These are phyloP conservation scores for Gambusia holbrooki DNA, from an alignment of 2,113 vertebrate species.

Conservation along the genomic window DNA sequence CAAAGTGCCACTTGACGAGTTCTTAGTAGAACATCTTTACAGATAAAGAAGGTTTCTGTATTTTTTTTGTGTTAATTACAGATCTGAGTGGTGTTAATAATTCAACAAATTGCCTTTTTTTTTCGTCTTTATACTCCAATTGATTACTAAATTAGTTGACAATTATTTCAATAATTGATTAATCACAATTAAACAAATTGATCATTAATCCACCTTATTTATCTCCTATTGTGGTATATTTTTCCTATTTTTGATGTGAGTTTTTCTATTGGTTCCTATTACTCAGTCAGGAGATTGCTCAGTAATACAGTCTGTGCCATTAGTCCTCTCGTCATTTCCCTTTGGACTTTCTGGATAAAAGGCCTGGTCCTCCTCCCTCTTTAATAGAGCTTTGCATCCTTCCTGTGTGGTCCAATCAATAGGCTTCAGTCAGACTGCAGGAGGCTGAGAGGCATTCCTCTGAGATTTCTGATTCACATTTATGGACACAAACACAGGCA, in stretches of 20 bases:
- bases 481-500: background rate
- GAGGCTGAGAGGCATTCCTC: background rate
- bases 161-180: too few species aligned
- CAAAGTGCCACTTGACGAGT: too few species aligned
- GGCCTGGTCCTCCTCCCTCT: slow-evolving; percentile 20
- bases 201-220: too few species aligned
- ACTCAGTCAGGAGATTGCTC: slow-evolving; percentile 18
- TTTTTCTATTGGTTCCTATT: background rate
- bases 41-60: too few species aligned
- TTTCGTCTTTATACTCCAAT: too few species aligned
- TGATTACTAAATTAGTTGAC: too few species aligned
- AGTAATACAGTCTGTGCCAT: slow-evolving; percentile 24
- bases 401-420: slow-evolving; percentile 47
- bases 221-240: background rate
- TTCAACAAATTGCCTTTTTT: too few species aligned
- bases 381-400: slow-evolving; percentile 34
- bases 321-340: slow-evolving; percentile 17
- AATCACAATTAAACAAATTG: too few species aligned
- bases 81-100: too few species aligned
- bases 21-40: too few species aligned
- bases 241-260: background rate
- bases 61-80: too few species aligned
- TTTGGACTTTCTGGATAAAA: slow-evolving; percentile 25
- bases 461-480: slow-evolving; percentile 22
- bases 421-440: slow-evolving; percentile 34